These are phyloP conservation scores for Rutilus rutilus DNA, from an alignment of 2,113 vertebrate species.

Conservation along the genomic window DNA sequence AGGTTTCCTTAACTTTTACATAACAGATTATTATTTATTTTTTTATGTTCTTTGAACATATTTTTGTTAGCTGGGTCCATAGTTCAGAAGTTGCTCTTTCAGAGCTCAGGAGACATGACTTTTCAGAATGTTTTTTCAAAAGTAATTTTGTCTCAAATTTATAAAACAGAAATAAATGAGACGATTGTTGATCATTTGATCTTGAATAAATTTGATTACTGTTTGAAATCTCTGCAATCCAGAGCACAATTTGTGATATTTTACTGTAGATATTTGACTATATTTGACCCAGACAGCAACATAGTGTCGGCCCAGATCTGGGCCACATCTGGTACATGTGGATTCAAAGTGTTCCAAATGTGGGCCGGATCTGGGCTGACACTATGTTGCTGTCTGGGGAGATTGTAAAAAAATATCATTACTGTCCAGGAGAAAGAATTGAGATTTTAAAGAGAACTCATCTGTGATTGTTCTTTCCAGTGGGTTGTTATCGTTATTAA, in stretches of 20 bases:
- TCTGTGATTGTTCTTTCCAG: neutral
- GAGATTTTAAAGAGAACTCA: slow-evolving; percentile 4
- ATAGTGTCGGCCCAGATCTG: too few species aligned
- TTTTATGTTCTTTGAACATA: too few species aligned
- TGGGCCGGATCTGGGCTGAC: too few species aligned
- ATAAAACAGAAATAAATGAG: neutral
- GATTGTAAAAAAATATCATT: neutral
- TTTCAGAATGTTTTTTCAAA: neutral
- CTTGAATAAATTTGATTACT: neutral
- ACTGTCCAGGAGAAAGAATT: neutral
- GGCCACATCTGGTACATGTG: too few species aligned
- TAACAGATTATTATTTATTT: too few species aligned
- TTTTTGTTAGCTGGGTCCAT: neutral
- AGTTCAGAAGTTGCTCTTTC: neutral
- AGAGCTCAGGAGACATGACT: neutral
- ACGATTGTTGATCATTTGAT: neutral
- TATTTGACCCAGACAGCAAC: too few species aligned
- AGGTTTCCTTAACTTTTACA: too few species aligned
- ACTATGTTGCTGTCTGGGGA: too few species aligned
- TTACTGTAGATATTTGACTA: neutral
- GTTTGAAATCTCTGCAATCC: neutral
- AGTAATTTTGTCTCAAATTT: neutral
- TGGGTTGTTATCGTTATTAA: neutral
- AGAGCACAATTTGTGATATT: neutral
- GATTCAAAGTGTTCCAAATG: too few species aligned